Conservation (phyloP, 2,797 vertebrate species). For the Sebastes steindachneri region DNA sequence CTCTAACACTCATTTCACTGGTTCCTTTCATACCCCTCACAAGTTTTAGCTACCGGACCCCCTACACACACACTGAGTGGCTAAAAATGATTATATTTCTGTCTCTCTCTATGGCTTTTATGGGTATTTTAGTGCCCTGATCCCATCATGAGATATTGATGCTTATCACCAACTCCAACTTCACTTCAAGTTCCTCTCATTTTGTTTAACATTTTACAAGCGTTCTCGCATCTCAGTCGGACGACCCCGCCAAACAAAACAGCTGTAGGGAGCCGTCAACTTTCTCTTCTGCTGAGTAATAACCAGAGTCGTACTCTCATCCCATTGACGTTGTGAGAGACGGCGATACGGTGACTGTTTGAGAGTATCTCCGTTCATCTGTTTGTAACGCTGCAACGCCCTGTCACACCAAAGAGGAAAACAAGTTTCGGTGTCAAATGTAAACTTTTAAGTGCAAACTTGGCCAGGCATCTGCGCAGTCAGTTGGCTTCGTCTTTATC, state of each 20-base stretch:
- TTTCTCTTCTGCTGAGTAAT: conserved; percentile 63
- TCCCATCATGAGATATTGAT: background rate
- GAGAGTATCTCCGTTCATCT: conserved; percentile 46
- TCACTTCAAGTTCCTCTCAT: background rate
- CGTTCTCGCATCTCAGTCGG: background rate
- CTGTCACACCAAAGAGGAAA: background rate
- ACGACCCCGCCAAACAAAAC: background rate
- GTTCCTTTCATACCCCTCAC: conserved; percentile 8
- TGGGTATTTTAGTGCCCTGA: background rate
- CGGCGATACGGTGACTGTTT: conserved; percentile 46
- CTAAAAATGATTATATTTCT: conserved; percentile 9
- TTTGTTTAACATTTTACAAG: background rate
- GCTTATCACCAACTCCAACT: background rate
- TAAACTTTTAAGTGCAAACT: conserved; percentile 6
- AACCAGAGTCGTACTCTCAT: conserved; percentile 49
- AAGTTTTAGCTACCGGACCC: background rate
- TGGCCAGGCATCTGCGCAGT: background rate
- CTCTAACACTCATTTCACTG: background rate
- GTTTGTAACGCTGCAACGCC: conserved; percentile 28
- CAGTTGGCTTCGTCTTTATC: conserved; percentile 25
- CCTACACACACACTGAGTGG: conserved; percentile 1
- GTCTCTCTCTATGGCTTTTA: background rate
- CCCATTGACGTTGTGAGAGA: conserved; percentile 53
- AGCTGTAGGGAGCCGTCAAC: conserved; percentile 23
- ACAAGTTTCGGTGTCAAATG: conserved; percentile 29